Percentiles rank a stretch among this genome's conserved stretches.
Conservation (phyloP, 30 jellyfish, hydroid and myxozoan species). For the Phacellophora camtschatica region DNA sequence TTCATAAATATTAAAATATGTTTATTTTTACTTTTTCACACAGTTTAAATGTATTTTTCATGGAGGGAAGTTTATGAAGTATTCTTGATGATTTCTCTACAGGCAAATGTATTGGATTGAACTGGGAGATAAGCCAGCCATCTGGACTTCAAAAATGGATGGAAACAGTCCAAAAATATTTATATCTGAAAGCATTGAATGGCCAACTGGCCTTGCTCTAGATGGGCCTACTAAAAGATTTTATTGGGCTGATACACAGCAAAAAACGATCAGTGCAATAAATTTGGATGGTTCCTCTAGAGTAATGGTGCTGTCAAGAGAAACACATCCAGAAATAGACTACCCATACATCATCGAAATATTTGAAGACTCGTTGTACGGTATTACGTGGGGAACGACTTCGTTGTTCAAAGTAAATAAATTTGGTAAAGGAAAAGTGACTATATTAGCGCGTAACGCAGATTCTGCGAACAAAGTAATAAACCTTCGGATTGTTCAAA, state of each 20-base stretch:
- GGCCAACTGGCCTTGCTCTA: constrained; percentile 82
- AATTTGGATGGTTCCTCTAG: constrained; percentile 75
- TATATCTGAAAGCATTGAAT: constrained; percentile 66
- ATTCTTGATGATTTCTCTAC: background rate
- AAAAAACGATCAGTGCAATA: constrained; percentile 67
- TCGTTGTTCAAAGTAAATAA: constrained; percentile 65
- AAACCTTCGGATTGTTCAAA: constrained; percentile 58
- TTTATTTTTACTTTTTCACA: background rate
- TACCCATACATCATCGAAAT: constrained; percentile 78
- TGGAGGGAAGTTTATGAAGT: background rate
- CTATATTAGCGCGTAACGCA: constrained; percentile 39
- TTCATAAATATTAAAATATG: too few relatives aligned
- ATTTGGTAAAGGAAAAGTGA: constrained; percentile 60
- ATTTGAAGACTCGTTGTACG: constrained; percentile 79
- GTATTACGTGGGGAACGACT: constrained; percentile 69
- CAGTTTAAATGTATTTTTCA: background rate
- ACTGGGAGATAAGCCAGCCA: constrained; percentile 54
- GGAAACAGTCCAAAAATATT: constrained; percentile 63
- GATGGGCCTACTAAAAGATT: constrained; percentile 80
- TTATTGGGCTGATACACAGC: constrained; percentile 95
- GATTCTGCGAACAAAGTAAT: too few relatives aligned
- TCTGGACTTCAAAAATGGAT: constrained; percentile 76
- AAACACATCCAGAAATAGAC: background rate
- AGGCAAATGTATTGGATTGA: constrained; percentile 80
- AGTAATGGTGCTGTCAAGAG: constrained; percentile 34